These are phyloP conservation scores for Ptychoptera albimana DNA, from an alignment of 2,888 invertebrate species.

Conservation along the genomic window DNA sequence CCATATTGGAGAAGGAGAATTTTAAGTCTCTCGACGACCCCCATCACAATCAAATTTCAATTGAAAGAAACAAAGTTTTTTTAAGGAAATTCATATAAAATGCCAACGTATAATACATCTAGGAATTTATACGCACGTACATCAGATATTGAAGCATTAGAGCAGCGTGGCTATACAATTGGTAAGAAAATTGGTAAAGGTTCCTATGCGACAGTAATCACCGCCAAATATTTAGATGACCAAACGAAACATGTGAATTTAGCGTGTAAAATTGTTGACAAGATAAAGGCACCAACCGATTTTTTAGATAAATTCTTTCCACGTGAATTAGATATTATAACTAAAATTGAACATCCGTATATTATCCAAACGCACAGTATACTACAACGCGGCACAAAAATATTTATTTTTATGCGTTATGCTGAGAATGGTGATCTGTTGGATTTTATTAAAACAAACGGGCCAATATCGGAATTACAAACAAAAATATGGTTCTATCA, in stretches of 20 bases:
- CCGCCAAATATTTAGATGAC: slow-evolving; percentile 65
- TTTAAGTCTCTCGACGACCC: too few species aligned
- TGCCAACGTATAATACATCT: slow-evolving; percentile 8
- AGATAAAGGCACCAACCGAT: slow-evolving; percentile 73
- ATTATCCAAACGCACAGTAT: slow-evolving; percentile 82
- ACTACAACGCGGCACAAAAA: slow-evolving; percentile 62
- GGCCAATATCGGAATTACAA: slow-evolving; percentile 62
- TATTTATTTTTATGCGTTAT: slow-evolving; percentile 82
- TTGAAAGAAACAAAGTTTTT: too few species aligned
- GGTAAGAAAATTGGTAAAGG: slow-evolving; percentile 83
- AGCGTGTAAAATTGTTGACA: slow-evolving; percentile 85
- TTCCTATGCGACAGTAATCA: slow-evolving; percentile 78
- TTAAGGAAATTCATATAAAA: neutral
- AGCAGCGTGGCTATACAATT: slow-evolving; percentile 65
- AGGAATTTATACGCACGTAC: slow-evolving; percentile 44
- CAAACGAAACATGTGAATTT: slow-evolving; percentile 45
- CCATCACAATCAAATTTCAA: too few species aligned
- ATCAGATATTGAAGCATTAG: slow-evolving; percentile 73
- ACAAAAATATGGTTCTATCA: slow-evolving; percentile 73
- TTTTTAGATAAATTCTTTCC: slow-evolving; percentile 88
- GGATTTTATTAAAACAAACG: slow-evolving; percentile 65
- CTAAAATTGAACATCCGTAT: slow-evolving; percentile 78
- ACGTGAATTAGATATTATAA: slow-evolving; percentile 77
- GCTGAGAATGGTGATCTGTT: slow-evolving; percentile 83
- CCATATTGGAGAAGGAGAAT: too few species aligned